Evolutionary conservation across 2,797 vertebrate species (phyloP), one percentile per base, ranked within the genome.

Genomic region (Eulemur rubriventer): DNA sequence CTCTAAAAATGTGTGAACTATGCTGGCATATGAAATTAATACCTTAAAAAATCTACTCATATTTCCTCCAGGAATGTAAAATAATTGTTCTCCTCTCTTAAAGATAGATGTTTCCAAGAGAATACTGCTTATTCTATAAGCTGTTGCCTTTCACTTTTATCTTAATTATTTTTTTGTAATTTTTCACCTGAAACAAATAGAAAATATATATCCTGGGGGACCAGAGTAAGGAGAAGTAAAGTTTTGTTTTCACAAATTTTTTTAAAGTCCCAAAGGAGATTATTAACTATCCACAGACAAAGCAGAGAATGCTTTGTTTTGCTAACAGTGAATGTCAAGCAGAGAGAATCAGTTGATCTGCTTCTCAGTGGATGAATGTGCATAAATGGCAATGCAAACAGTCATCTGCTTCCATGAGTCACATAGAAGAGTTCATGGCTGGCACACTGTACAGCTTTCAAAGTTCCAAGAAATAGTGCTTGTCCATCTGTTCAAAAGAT

Each of bases 401-500:
- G 89, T 85, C 89, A 16, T 82, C 97, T 92, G 59, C 91, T 93
- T 97, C 92, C 63, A 46, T 61, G 97, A 97, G 89, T 92, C 76
- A 52, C 0, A 0, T 6, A 94, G 78, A 88, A 95, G 57, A 96
- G 95, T 72, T 80, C 50, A 33, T 59, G 91, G 93, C 95, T 97
- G 97, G 90, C 52, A 28, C 55, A 28, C 48, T 50, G 48, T 50
- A 91, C 61, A 76, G 57, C 95, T 97, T 96, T 87, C 94, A 91
- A 93, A 96, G 81, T 98, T 98, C 85, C 84, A 97, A 96, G 93
- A 98, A 98, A 90, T 17, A 84, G 50, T 38, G 2, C 0, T 0
- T 20, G 78, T 94, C 95, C 96, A 95, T 97, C 97, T 98, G 96
- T 96, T 98, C n/a, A 20, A 80, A 98, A 97, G 94, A 96, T 90